These are phyloP conservation scores for Rhopalosiphum padi DNA, from an alignment of 1,140 invertebrate species.

Conservation along the genomic window DNA sequence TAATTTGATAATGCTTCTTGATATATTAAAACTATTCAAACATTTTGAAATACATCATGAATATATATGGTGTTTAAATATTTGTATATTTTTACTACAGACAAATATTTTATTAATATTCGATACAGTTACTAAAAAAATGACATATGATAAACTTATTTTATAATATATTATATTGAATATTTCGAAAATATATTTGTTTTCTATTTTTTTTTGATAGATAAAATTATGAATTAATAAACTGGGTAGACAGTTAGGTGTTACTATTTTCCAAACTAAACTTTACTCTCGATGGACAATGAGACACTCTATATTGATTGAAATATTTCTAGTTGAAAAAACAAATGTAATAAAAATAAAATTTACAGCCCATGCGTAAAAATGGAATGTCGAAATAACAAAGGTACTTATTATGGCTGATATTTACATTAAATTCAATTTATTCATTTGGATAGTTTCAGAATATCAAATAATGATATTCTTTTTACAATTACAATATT, in stretches of 20 bases:
- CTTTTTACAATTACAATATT: not conserved
- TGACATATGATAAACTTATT: not conserved
- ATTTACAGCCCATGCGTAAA: not conserved
- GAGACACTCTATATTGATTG: not conserved
- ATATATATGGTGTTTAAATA: not conserved
- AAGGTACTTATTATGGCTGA: not conserved
- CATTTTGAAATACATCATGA: not conserved
- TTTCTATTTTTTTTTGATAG: not conserved
- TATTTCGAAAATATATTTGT: not conserved
- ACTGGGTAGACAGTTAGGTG: not conserved
- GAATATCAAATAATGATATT: not conserved
- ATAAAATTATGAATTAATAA: not conserved
- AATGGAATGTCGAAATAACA: not conserved
- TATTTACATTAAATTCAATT: not conserved
- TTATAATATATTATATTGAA: not conserved
- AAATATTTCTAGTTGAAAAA: not conserved
- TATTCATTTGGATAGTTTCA: not conserved
- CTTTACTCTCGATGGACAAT: not conserved
- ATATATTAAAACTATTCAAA: not conserved
- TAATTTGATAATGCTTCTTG: not conserved
- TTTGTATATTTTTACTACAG: not conserved
- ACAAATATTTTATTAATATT: not conserved
- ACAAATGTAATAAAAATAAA: not conserved
- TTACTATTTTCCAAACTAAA: not conserved
- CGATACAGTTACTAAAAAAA: not conserved